phyloP scores from a whole-genome alignment of 2,888 invertebrate genomes.

The Xylota segnis region DNA sequence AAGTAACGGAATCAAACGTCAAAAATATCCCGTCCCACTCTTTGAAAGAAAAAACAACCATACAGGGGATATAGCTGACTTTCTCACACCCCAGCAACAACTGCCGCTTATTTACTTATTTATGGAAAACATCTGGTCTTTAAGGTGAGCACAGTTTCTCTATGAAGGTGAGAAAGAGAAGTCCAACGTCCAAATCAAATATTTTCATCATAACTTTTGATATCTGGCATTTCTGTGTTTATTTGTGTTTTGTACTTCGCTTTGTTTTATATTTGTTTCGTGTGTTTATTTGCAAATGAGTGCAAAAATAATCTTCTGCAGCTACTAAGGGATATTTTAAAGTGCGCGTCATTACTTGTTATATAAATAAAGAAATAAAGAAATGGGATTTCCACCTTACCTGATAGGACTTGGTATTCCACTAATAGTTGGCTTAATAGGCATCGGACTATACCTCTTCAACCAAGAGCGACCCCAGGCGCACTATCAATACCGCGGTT shows the following conservation, averaged over 20 bases:
- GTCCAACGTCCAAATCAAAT: background rate
- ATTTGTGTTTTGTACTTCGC: constrained; percentile 2
- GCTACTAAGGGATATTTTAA: background rate
- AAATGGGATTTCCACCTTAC: constrained; percentile 34
- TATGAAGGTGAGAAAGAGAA: background rate
- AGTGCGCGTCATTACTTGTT: constrained; percentile 13
- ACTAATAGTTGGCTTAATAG: constrained; percentile 26
- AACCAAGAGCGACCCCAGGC: background rate
- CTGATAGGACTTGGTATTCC: constrained; percentile 40
- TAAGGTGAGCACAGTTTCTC: too few relatives aligned
- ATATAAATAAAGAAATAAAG: constrained; percentile 15
- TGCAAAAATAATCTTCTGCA: background rate
- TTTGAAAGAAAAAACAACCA: background rate
- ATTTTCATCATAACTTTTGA: background rate
- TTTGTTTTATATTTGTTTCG: background rate
- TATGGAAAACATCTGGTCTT: background rate
- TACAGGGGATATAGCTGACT: background rate
- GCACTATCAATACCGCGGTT: background rate
- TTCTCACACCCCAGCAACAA: background rate
- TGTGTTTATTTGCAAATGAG: background rate
- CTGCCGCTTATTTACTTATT: background rate
- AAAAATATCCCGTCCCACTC: background rate
- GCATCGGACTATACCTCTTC: background rate
- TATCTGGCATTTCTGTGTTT: background rate
- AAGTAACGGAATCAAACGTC: background rate